phyloP scores from a whole-genome alignment of 2,797 vertebrate genomes.

The Oophaga sylvatica region DNA sequence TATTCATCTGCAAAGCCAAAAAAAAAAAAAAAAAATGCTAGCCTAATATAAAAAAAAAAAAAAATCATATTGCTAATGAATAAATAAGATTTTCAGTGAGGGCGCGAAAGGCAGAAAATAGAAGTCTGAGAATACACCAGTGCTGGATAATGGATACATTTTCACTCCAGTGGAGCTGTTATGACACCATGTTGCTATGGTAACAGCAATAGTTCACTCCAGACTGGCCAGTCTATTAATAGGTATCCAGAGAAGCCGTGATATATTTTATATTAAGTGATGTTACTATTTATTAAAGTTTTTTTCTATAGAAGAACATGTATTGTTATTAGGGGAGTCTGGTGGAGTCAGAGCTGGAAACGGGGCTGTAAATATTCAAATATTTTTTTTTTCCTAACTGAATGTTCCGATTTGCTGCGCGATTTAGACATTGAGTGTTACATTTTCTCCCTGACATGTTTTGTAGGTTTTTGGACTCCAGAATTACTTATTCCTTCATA shows the following conservation, averaged over 20 bases:
- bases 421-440: neutral
- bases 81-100: neutral
- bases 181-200: slow-evolving; percentile 66
- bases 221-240: slow-evolving; percentile 66
- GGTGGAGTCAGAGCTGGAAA: neutral
- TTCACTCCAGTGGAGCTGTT: slow-evolving; percentile 49
- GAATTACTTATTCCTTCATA: neutral
- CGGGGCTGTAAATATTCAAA: neutral
- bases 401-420: neutral
- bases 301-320: neutral
- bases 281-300: slow-evolving; percentile 13
- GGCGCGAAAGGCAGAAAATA: slow-evolving; percentile 9
- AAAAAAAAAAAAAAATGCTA: neutral
- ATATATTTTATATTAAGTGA: slow-evolving; percentile 22
- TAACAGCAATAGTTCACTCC: slow-evolving; percentile 64
- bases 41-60: neutral
- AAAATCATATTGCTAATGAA: neutral
- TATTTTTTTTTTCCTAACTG: neutral
- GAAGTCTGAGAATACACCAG: slow-evolving; percentile 5
- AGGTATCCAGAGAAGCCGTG: slow-evolving; percentile 49
- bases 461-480: neutral
- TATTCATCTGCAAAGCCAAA: neutral
- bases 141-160: slow-evolving; percentile 41
- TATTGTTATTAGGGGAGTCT: neutral
- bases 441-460: neutral